Conservation (phyloP, 2,797 vertebrate species). For the Crax fasciolata region DNA sequence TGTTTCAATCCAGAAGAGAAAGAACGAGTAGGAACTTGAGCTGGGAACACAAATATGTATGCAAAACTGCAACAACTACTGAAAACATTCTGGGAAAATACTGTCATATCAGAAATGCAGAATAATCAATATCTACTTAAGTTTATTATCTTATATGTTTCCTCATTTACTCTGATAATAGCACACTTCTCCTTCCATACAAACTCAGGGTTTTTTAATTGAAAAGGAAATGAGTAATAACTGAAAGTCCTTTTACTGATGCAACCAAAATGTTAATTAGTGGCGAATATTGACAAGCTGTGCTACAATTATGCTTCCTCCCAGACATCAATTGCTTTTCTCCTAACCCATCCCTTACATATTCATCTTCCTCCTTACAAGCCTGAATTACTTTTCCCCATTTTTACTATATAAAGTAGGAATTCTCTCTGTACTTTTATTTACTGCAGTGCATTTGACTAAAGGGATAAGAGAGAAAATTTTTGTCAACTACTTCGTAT, state of each 20-base stretch:
- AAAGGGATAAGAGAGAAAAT: background rate
- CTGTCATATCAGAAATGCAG: background rate
- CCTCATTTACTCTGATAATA: constrained; percentile 32
- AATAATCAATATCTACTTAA: background rate
- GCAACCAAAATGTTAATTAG: constrained; percentile 56
- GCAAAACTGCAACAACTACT: background rate
- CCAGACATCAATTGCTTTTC: background rate
- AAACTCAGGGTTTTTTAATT: constrained; percentile 2
- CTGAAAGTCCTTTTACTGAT: background rate
- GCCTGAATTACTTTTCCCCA: background rate
- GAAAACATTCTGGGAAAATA: background rate
- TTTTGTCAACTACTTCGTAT: constrained; percentile 12
- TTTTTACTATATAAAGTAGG: background rate
- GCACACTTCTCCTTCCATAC: background rate
- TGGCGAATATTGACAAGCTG: constrained; percentile 19
- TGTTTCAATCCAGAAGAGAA: background rate
- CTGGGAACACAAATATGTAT: background rate
- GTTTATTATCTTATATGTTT: background rate
- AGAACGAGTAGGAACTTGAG: background rate
- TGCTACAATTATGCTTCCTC: constrained; percentile 3
- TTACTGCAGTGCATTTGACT: background rate
- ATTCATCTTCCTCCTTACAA: background rate
- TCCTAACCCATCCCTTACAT: background rate
- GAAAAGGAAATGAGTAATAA: constrained; percentile 50
- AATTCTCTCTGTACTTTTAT: background rate